phyloP scores from a whole-genome alignment of 1,140 invertebrate genomes.

The Drosophila ananassae region DNA sequence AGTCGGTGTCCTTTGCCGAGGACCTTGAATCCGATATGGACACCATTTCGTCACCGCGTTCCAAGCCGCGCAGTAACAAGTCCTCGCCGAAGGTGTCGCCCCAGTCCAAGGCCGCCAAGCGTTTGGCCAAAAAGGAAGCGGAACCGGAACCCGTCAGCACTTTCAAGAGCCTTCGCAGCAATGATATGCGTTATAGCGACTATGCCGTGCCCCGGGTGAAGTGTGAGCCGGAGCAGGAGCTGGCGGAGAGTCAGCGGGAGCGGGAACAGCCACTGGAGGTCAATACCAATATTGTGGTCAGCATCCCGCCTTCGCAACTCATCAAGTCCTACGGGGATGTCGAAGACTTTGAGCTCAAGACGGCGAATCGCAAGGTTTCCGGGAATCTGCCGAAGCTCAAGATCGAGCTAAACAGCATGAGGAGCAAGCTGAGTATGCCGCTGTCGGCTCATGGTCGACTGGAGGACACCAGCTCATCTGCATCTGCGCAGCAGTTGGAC shows the following conservation, averaged over 20 bases:
- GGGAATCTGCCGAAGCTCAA: constrained; percentile 74
- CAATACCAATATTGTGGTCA: constrained; percentile 72
- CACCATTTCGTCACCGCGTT: constrained; percentile 15
- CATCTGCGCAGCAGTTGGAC: constrained; percentile 56
- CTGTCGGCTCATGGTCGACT: constrained; percentile 62
- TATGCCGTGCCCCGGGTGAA: constrained; percentile 56
- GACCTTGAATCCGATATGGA: constrained; percentile 47
- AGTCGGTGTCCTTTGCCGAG: constrained; percentile 68
- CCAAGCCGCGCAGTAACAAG: constrained; percentile 33
- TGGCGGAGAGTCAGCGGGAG: constrained; percentile 13
- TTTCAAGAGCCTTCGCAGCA: constrained; percentile 81
- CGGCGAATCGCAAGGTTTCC: constrained; percentile 65
- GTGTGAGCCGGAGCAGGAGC: constrained; percentile 48
- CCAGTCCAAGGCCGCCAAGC: constrained; percentile 15
- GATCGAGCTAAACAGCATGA: constrained; percentile 75
- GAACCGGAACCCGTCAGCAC: constrained; percentile 48
- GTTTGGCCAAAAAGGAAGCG: constrained; percentile 27
- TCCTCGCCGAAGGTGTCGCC: constrained; percentile 31
- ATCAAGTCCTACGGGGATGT: constrained; percentile 63
- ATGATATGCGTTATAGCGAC: constrained; percentile 78
- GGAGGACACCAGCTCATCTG: constrained; percentile 36
- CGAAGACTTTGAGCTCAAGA: constrained; percentile 73
- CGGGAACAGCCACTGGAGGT: constrained; percentile 14
- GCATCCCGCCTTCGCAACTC: constrained; percentile 76
- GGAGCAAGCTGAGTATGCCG: constrained; percentile 63